Evolutionary conservation across 2,113 vertebrate species (phyloP), one percentile per base, ranked within the genome.

Genomic region (Ceyx cyanopectus): DNA sequence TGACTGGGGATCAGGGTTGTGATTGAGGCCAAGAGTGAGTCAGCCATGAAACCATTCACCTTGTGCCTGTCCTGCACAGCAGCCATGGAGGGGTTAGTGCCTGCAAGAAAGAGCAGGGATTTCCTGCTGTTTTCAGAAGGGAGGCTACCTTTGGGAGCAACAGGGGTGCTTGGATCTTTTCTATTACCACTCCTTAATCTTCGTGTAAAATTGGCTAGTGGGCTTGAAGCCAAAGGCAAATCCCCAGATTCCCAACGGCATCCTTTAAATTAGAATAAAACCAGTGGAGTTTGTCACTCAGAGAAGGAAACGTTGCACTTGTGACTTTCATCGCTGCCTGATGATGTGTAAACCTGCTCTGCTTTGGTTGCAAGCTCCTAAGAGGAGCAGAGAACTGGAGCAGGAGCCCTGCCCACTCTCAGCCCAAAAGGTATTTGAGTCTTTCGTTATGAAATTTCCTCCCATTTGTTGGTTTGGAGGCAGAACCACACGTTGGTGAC

Each of bases 201-300:
- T 54, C 50, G 43, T 63, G 18, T 60, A 40, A 66, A 56, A 77
- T 12, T 69, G 75, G 46, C 72, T 50, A 14, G 75, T 43, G 50
- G 85, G 46, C 51, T 66, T 21, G 30, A 77, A 85, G 85, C 67
- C 76, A 81, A 67, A 92, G 34, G 79, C 72, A 87, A 66, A 90
- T 63, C 76, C 46, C 65, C 58, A 76, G 17, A 54, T 74, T 77
- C 50, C 65, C 68, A 48, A 17, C 14, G 77, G 32, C 32, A 21
- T 19, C 46, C 66, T 69, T 67, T 70, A 74, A 74, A 66, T 18
- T 22, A 48, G 68, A 60, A 22, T 20, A 73, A 5, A 20, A 51
- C 17, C 7, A 2, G 23, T 0, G 0, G 50, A 4, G 1, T 73
- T 66, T 1, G 0, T 54, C 58, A 66, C 43, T 68, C 6, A 0